Base-by-base conservation (phyloP, 2,888 invertebrate species). In the Drosophila melanocephala region DNA sequence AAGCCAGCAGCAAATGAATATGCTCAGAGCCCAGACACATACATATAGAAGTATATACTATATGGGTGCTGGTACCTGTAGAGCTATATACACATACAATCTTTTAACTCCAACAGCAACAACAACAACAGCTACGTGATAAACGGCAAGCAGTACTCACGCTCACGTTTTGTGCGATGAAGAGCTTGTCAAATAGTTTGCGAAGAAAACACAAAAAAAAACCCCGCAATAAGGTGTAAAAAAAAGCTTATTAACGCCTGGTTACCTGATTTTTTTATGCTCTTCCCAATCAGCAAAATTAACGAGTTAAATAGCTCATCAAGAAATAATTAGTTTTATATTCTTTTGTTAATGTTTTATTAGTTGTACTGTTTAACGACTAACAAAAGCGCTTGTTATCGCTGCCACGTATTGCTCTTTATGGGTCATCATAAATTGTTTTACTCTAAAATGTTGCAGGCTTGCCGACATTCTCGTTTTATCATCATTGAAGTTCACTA, bases 1-100 rank as follows among this genome's bases (percentile, higher is more conserved):
- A 39, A 51, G 59, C 53, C 33, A 67, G 44, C 52, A 70, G 57
- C 62, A 63, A 67, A 83, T 79, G 72, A 83, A 83, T 81, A 79
- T 85, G 77, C 67, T 53, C 72, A 63, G 72, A 66, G 53, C 44
- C 57, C 64, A 51, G 60, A 52, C 51, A 52, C 51, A 14, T 68
- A 26, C 26, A 26, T 26, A 52, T 32, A 10, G 26, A 26, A 39
- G 51, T 28, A 16, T 35, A 19, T 44, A 28, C 14, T 22, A 53
- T 30, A 44, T 28, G 26, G 22, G 35, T 33, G 42, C 58, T 35
- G 55, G 22, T 62, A 73, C 74, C 74, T 78, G 73, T 64, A 62
- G 59, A 53, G 51, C 50, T 56, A 67, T 56, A 56, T 35, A 53
- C 22, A 56, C 51, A 56, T 32, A 53, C 50, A 37, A 35, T 52